Evolutionary conservation across 2,888 invertebrate genomes (phyloP), one percentile per base, ranked within the genome.

Genomic region (Hymenopus coronatus): DNA sequence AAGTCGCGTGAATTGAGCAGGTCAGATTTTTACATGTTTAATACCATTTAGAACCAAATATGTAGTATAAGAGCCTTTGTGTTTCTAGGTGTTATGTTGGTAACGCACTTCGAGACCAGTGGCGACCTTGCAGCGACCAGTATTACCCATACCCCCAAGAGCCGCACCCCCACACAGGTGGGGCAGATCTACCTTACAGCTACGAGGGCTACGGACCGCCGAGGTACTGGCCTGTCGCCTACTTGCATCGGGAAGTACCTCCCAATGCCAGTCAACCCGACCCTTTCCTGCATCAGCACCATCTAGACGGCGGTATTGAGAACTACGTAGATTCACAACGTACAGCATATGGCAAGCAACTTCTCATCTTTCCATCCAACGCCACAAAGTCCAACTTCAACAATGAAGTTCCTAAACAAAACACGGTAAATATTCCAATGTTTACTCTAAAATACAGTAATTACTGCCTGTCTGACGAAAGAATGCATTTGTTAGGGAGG

Each of bases 71-170:
- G n/a, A n/a, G n/a, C 1, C 27, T 27, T 33, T 85, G 20, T 25
- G 14, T 15, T 84, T 90, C 33, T 84, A 90, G 97, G 97, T 98
- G 98, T 92, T 97, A 97, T 92, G 98, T 98, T 9, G 98, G 98
- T 25, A 95, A 96, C 4, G 94, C 94, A 3, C 94, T 94, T n/a
- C 91, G 91, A 15, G 97, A 97, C 89, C 97, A 98, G 92, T 98
- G 98, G 98, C 94, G 98, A 14, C 97, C 97, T 12, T 98, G 98
- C 93, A 97, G 96, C 91, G 97, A 97, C 91, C 96, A 96, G 84
- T 97, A 97, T 92, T 97, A 95, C 91, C 97, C 97, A 0, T 94
- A 96, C 92, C 92, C 84, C 92, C 83, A 86, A n/a, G 86, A 86
- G 12, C 92, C 91, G 89, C 91, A 83, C 89, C 84, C 89, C 89